These are phyloP conservation scores for Callipepla californica DNA, from an alignment of 2,113 vertebrate genomes.

Conservation along the genomic window DNA sequence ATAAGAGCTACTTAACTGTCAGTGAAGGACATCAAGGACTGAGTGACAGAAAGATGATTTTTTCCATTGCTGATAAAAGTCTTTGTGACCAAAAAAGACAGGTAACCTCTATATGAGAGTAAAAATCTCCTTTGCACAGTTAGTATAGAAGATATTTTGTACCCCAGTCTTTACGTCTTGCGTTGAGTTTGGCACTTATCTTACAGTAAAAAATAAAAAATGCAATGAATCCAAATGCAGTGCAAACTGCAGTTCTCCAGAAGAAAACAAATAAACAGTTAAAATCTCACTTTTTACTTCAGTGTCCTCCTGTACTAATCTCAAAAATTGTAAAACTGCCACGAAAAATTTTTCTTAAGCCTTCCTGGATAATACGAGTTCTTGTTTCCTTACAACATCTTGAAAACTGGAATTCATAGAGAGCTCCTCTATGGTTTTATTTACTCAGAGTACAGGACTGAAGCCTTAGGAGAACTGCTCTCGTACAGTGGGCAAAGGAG, in stretches of 20 bases:
- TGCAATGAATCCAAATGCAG: not conserved
- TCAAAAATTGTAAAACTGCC: not conserved
- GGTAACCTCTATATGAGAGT: accelerated
- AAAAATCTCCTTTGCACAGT: not conserved
- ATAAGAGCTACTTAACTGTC: not conserved
- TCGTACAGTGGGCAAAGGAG: not conserved
- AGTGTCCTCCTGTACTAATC: not conserved
- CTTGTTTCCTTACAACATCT: not conserved
- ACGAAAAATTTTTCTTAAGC: accelerated
- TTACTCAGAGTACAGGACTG: not conserved
- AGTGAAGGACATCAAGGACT: not conserved
- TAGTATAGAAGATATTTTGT: not conserved
- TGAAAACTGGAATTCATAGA: not conserved
- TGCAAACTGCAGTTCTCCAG: not conserved
- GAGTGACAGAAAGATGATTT: not conserved
- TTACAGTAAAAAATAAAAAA: not conserved
- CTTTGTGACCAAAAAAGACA: not conserved
- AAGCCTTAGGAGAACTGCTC: not conserved
- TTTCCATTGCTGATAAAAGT: not conserved
- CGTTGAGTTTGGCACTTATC: not conserved
- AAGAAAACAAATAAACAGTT: not conserved
- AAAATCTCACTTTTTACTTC: not conserved
- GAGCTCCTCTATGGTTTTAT: not conserved
- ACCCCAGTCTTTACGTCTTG: not conserved
- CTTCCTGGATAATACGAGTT: not conserved